phyloP scores from a whole-genome alignment of 2,888 invertebrate genomes.

The Phaedon cochleariae region DNA sequence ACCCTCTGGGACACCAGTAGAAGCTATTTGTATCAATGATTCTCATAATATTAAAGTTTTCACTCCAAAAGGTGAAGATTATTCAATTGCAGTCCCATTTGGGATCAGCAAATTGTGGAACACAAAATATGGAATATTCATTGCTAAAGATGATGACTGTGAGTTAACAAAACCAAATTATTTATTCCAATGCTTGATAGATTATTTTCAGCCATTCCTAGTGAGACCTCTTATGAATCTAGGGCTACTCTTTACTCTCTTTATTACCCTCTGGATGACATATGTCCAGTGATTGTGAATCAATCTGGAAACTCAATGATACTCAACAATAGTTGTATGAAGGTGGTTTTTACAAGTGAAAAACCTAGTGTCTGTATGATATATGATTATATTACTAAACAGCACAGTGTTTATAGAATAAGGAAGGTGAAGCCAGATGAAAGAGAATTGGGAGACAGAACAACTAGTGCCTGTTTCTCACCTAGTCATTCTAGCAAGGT shows the following conservation, averaged over 20 bases:
- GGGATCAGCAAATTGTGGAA: slow-evolving; percentile 85
- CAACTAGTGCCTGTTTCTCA: slow-evolving; percentile 38
- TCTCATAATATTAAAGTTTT: slow-evolving; percentile 80
- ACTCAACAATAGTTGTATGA: slow-evolving; percentile 69
- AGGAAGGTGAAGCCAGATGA: slow-evolving; percentile 81
- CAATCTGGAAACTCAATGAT: slow-evolving; percentile 69
- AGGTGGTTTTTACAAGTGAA: slow-evolving; percentile 78
- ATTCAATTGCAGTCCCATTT: slow-evolving; percentile 80
- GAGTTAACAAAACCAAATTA: slow-evolving; percentile 22
- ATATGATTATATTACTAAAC: slow-evolving; percentile 78
- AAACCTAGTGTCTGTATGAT: slow-evolving; percentile 83
- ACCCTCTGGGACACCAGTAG: slow-evolving; percentile 64
- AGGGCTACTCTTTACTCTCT: slow-evolving; percentile 87
- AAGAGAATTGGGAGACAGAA: slow-evolving; percentile 54
- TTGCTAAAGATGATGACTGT: slow-evolving; percentile 74
- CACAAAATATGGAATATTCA: slow-evolving; percentile 83
- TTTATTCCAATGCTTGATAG: not conserved
- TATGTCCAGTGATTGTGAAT: slow-evolving; percentile 82
- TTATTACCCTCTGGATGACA: slow-evolving; percentile 90
- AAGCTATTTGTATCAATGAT: slow-evolving; percentile 79
- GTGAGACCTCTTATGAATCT: slow-evolving; percentile 55
- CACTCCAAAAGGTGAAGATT: slow-evolving; percentile 83
- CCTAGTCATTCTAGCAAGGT: slow-evolving; percentile 50
- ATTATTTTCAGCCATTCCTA: too few species aligned
- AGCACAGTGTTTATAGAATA: slow-evolving; percentile 85